Evolutionary conservation across 2,797 vertebrate genomes (phyloP).

Genomic region (Centropyge bicolor): DNA sequence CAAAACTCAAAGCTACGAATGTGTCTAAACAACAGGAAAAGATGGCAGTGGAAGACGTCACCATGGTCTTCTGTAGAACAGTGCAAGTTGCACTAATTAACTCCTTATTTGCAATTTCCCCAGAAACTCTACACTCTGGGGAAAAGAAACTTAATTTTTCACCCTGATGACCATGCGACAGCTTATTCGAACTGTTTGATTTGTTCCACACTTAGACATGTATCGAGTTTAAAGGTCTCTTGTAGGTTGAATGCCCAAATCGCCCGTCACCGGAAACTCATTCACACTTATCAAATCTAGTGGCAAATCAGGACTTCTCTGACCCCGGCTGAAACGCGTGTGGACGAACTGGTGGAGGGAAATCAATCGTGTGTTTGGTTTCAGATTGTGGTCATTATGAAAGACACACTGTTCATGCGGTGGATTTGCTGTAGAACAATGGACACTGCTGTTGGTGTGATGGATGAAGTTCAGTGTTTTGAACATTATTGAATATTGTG

Average conservation of each 20-base stretch:
- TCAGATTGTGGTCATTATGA: conserved; percentile 32
- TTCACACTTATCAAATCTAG: conserved; percentile 58
- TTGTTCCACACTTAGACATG: conserved; percentile 45
- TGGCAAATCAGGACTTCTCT: conserved; percentile 37
- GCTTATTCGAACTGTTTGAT: conserved; percentile 54
- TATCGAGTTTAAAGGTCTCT: conserved; percentile 51
- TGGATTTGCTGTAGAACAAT: conserved; percentile 8
- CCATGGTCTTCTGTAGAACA: not conserved
- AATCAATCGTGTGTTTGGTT: conserved; percentile 50
- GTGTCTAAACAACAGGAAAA: conserved; percentile 6
- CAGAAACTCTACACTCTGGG: conserved; percentile 15
- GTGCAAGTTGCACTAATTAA: conserved; percentile 30
- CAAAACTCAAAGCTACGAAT: conserved; percentile 2
- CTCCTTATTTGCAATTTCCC: conserved; percentile 36
- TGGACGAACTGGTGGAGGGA: conserved; percentile 22
- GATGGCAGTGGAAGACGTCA: not conserved
- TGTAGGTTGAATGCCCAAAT: conserved; percentile 55
- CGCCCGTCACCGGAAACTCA: conserved; percentile 42
- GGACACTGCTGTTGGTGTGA: not conserved
- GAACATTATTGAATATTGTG: not conserved
- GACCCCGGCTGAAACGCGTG: conserved; percentile 43
- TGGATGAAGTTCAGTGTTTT: conserved; percentile 11
- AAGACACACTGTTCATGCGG: not conserved
- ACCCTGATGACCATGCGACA: conserved; percentile 35
- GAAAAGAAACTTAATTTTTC: conserved; percentile 37